Evolutionary conservation across 2,113 vertebrate genomes (phyloP).

Genomic region (Buteo buteo): DNA sequence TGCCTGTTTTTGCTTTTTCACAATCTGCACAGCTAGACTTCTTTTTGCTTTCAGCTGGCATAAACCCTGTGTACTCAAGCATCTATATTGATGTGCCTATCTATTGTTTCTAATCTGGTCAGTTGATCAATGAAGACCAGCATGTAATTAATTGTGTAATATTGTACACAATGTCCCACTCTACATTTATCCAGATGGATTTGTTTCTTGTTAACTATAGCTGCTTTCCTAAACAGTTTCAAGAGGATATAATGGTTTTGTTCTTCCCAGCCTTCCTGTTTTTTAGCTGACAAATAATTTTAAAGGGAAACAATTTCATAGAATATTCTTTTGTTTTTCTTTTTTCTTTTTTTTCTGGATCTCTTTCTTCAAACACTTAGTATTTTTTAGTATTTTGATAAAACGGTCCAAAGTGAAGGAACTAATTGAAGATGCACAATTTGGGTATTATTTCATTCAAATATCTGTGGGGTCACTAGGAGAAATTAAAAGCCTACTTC

Average conservation of each 20-base stretch:
- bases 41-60: background rate
- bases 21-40: background rate
- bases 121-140: conserved; percentile 18
- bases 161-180: background rate
- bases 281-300: background rate
- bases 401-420: background rate
- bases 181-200: background rate
- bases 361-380: background rate
- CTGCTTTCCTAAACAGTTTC: background rate
- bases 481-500: background rate
- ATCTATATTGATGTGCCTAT: background rate
- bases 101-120: conserved; percentile 54
- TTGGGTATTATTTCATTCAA: background rate
- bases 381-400: background rate
- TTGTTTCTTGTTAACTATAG: background rate
- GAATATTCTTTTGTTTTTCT: background rate
- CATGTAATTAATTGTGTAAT: conserved; percentile 39
- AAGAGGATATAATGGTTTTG: background rate
- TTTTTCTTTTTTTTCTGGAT: background rate
- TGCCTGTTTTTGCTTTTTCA: background rate
- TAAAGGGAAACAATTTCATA: background rate
- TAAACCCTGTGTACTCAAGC: background rate
- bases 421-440: background rate
- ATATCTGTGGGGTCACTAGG: background rate
- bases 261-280: background rate